A percentile compares a stretch with the other conserved stretches of the same genome.
Evolutionary conservation across 2,888 invertebrate species (phyloP).

Genomic region (Lasioglossum pauxillum): DNA sequence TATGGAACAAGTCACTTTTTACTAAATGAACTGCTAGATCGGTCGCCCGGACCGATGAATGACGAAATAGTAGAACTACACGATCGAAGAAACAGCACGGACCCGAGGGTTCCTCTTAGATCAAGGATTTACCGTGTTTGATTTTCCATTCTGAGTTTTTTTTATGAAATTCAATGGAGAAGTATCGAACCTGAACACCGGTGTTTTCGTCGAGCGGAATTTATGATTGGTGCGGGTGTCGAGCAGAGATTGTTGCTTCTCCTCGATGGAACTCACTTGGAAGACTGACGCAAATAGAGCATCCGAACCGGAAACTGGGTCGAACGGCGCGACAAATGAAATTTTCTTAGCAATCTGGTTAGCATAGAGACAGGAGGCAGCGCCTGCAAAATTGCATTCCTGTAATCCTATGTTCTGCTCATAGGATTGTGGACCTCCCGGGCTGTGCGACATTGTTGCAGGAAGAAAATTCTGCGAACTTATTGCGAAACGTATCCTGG

Average conservation of each 20-base stretch:
- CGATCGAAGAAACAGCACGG: too few species aligned
- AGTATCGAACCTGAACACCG: neutral
- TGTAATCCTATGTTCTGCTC: neutral
- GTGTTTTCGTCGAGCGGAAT: neutral
- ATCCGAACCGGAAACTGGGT: conserved; percentile 1
- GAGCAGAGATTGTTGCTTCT: neutral
- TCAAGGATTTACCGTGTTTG: too few species aligned
- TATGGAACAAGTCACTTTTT: too few species aligned
- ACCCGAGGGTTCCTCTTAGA: too few species aligned
- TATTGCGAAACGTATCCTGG: neutral
- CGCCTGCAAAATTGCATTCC: conserved; percentile 9
- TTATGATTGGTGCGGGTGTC: neutral
- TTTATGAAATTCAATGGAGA: neutral
- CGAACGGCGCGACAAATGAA: conserved; percentile 13
- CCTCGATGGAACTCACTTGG: neutral
- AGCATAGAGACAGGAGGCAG: neutral
- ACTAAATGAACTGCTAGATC: too few species aligned
- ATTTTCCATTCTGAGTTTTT: too few species aligned
- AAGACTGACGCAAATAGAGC: neutral
- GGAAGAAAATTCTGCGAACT: neutral
- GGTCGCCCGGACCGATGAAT: too few species aligned
- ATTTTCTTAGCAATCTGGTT: conserved; percentile 20
- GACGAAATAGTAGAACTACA: too few species aligned
- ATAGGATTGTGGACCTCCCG: neutral
- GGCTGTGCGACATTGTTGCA: too few species aligned